Percentiles rank a stretch among this genome's conserved stretches.
phyloP scores from a whole-genome alignment of 2,113 vertebrate species.

The Myotis lucifugus region DNA sequence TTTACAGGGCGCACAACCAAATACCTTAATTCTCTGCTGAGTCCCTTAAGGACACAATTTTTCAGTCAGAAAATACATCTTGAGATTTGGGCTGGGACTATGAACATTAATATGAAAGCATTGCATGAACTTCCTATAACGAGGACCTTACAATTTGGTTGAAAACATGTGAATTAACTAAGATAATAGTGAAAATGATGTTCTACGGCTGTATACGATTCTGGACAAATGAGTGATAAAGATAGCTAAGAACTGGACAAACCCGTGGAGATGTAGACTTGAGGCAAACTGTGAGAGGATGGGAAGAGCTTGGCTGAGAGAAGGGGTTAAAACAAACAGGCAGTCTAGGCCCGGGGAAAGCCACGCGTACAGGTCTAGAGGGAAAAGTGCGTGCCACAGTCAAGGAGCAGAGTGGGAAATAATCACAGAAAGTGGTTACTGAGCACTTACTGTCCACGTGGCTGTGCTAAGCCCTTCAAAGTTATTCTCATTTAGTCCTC shows the following conservation, averaged over 20 bases:
- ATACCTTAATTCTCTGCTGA: constrained; percentile 43
- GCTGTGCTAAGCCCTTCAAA: neutral
- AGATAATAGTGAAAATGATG: neutral
- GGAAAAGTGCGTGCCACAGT: neutral
- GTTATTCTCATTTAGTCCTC: neutral
- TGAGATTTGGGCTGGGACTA: neutral
- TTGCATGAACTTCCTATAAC: neutral
- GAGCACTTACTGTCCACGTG: neutral
- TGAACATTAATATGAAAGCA: neutral
- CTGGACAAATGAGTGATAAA: neutral
- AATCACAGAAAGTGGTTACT: neutral
- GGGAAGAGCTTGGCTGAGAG: neutral
- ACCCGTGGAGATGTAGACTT: neutral
- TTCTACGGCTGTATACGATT: neutral
- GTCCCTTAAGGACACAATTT: neutral
- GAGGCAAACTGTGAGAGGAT: neutral
- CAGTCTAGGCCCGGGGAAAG: neutral
- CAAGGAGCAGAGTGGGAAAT: neutral
- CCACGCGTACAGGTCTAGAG: neutral
- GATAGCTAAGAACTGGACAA: neutral
- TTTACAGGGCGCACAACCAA: neutral
- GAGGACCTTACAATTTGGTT: neutral
- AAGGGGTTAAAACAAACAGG: neutral
- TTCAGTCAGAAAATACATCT: constrained; percentile 19
- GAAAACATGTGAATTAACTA: neutral